Base-by-base conservation (phyloP, 2,797 vertebrate genomes). In the Salarias fasciatus region DNA sequence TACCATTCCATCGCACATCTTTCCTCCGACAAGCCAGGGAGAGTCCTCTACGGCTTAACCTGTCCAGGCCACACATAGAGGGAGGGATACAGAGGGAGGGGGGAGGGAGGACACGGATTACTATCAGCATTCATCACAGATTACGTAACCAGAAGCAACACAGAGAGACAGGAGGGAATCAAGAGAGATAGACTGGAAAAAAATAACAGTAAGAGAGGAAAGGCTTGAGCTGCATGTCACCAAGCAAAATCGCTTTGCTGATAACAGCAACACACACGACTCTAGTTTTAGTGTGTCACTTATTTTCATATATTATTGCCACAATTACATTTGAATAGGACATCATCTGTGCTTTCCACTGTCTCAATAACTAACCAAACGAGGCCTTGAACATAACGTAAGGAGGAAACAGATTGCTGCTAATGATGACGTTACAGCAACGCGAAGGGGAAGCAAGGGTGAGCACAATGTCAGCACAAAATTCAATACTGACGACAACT, bases 1-100 rank as follows among this genome's bases (percentile, higher is more conserved):
- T 89, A 89, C 90, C 92, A 93, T 93, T 88, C 92, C 92, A 93
- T 93, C 79, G 88, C 89, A 89, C 93, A 93, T 94, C 85, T 92
- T 93, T 84, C 90, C 86, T 79, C 84, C 68, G 72, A 85, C 85
- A 48, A 80, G n/a, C 86, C 88, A 68, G 82, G 52, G 71, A 86
- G 84, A 82, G 78, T 92, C 88, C 85, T 86, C 89, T 90, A 81
- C 70, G 74, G 88, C 79, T 90, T 87, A 89, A 92, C 91, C 92
- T 93, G 88, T 76, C 37, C 73, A 36, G 61, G 68, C 59, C 67
- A 81, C 72, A 86, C 37, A 56, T 62, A 70, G 67, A 60, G 54
- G 44, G 60, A 59, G 60, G 58, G 62, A 76, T 8, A 45, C 24
- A 60, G 62, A 58, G 47, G 36, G 46, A 40, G 43, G 57, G 37